A percentile compares a stretch with the other conserved stretches of the same genome.
Evolutionary conservation across 2,888 invertebrate species (phyloP).

Genomic region (Nephrotoma guestfalica): DNA sequence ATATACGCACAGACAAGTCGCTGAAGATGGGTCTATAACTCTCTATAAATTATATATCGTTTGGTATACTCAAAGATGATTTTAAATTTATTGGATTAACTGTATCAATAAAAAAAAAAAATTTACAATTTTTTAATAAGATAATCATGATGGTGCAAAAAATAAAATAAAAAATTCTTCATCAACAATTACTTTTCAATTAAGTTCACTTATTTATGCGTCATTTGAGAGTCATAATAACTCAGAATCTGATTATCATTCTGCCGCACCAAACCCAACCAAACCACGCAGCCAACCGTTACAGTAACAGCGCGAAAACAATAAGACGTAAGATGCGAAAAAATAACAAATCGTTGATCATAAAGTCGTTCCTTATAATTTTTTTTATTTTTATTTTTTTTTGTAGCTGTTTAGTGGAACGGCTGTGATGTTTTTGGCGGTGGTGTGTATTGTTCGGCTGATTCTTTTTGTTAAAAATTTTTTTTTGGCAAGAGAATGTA

Average conservation of each 20-base stretch:
- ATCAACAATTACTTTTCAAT: not conserved
- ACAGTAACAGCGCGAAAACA: not conserved
- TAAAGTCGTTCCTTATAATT: not conserved
- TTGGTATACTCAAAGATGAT: not conserved
- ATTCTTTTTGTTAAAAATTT: not conserved
- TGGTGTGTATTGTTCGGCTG: not conserved
- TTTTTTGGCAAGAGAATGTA: not conserved
- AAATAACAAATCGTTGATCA: not conserved
- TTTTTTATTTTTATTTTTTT: no score
- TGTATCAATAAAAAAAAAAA: not conserved
- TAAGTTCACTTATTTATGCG: not conserved
- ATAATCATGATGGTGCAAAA: not conserved
- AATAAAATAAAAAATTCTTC: not conserved
- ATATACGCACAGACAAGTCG: not conserved
- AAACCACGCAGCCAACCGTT: not conserved
- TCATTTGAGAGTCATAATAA: not conserved
- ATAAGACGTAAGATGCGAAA: not conserved
- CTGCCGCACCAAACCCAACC: not conserved
- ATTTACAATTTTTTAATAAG: not conserved
- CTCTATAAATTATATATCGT: not conserved
- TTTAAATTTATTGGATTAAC: not conserved
- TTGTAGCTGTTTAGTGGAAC: not conserved
- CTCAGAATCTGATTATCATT: not conserved
- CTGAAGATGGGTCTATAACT: not conserved
- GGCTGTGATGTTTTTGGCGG: not conserved